Conservation (phyloP, 1,140 invertebrate genomes). For the Drosophila ironensis region DNA sequence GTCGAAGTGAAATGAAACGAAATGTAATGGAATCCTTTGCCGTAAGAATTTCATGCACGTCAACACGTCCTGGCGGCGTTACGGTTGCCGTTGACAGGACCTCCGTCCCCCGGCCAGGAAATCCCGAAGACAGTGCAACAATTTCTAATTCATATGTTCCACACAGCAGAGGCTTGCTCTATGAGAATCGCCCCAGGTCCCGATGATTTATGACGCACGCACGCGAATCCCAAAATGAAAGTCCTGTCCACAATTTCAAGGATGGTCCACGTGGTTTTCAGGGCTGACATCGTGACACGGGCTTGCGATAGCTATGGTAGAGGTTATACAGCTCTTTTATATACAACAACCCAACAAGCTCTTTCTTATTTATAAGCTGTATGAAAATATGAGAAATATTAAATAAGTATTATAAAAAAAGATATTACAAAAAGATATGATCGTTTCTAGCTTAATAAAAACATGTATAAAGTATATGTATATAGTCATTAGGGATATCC, state of each 20-base stretch:
- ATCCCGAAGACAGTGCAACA: constrained; percentile 52
- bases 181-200: constrained; percentile 2
- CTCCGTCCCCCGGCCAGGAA: background rate
- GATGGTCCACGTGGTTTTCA: background rate
- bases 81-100: constrained; percentile 57
- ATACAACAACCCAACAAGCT: background rate
- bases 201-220: constrained; percentile 70
- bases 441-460: too few species aligned
- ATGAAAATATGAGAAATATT: too few species aligned
- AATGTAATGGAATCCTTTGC: constrained; percentile 76
- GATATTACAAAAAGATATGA: background rate
- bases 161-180: background rate
- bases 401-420: background rate
- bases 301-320: background rate
- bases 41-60: constrained; percentile 78
- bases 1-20: constrained; percentile 39
- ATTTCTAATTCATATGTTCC: constrained; percentile 79
- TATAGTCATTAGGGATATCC: too few species aligned
- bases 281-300: constrained; percentile 14
- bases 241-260: constrained; percentile 24
- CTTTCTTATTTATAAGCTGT: too few species aligned
- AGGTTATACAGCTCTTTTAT: background rate
- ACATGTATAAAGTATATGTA: too few species aligned
- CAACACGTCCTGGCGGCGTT: constrained; percentile 67
- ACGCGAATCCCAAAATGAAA: constrained; percentile 69